These are phyloP conservation scores for Himalopsyche japonica DNA, from an alignment of 2,888 invertebrate genomes.

Conservation along the genomic window DNA sequence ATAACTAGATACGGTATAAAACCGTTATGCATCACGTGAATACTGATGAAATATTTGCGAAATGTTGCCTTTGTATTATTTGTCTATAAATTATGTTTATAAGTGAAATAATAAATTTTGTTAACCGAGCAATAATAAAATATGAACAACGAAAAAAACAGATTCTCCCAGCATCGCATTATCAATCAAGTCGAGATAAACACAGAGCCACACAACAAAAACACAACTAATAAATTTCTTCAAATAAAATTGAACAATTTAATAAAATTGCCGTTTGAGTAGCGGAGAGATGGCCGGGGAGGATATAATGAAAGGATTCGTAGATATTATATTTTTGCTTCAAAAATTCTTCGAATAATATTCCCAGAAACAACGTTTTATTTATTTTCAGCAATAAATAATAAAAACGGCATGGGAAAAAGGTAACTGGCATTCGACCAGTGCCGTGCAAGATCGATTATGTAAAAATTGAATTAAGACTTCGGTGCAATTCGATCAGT, in stretches of 20 bases:
- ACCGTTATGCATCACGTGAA: no score
- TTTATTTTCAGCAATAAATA: slow-evolving; percentile 23
- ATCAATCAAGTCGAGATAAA: neutral
- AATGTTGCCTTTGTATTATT: neutral
- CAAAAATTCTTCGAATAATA: neutral
- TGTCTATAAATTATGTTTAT: neutral
- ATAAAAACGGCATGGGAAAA: slow-evolving; percentile 9
- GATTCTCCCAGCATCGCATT: neutral
- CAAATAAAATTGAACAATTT: neutral
- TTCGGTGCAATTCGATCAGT: no score
- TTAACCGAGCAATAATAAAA: neutral
- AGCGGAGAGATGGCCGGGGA: neutral
- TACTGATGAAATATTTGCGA: neutral
- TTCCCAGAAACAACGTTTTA: neutral
- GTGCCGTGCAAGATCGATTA: neutral
- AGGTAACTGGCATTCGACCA: neutral
- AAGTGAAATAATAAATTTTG: neutral
- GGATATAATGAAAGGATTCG: slow-evolving; percentile 12
- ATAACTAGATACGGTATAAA: no score
- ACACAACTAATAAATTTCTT: neutral
- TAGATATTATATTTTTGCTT: slow-evolving; percentile 4
- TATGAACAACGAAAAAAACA: neutral
- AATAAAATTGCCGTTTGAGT: neutral
- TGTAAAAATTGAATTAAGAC: neutral
- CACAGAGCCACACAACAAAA: neutral